phyloP scores from a whole-genome alignment of 2,113 vertebrate species.

The Colius striatus region DNA sequence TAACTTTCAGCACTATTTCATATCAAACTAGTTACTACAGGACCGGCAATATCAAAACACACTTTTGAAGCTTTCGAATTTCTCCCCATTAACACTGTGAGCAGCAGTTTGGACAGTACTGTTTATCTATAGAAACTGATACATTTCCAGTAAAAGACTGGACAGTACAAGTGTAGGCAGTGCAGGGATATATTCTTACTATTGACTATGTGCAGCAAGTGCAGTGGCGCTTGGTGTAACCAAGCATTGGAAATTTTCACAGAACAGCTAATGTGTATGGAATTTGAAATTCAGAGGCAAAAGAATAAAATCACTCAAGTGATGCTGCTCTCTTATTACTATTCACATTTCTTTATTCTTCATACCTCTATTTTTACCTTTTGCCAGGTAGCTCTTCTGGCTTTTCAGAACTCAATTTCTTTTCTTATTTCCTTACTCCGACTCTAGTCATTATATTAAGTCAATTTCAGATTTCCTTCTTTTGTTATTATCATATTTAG shows the following conservation, averaged over 20 bases:
- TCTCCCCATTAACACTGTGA: neutral
- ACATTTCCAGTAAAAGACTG: neutral
- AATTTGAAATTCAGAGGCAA: neutral
- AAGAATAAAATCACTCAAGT: neutral
- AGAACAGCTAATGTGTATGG: neutral
- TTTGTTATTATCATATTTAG: constrained; percentile 50
- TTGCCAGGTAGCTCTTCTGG: neutral
- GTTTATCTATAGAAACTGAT: too few relatives aligned
- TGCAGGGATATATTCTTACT: neutral
- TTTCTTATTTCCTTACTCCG: constrained; percentile 1
- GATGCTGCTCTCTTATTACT: neutral
- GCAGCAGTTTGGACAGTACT: neutral
- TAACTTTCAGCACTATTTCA: neutral
- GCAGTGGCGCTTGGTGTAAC: neutral
- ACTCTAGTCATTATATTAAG: constrained; percentile 9
- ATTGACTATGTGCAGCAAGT: neutral
- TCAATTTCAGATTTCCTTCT: constrained; percentile 37
- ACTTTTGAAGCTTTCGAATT: neutral
- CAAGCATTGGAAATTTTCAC: neutral
- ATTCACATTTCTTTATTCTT: neutral
- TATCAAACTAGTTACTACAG: neutral
- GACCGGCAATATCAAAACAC: neutral
- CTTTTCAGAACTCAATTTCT: neutral
- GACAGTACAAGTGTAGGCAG: neutral
- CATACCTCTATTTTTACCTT: neutral